Percentiles rank a stretch among this genome's conserved stretches.
Evolutionary conservation across 2,113 vertebrate genomes (phyloP).

Genomic region (Nycticebus coucang): DNA sequence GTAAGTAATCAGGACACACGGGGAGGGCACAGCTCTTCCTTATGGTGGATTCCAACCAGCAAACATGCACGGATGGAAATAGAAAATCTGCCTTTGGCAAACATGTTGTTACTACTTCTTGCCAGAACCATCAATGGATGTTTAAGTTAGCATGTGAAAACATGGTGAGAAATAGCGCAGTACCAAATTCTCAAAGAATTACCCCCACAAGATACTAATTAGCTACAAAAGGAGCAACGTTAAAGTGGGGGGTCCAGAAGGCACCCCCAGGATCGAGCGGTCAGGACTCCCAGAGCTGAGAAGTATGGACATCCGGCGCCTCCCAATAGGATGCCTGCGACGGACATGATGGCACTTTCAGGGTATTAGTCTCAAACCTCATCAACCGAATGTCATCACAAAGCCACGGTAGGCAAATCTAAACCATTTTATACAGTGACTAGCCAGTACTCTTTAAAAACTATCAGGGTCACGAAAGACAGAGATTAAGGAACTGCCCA

Average conservation of each 20-base stretch:
- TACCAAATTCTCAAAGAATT: neutral
- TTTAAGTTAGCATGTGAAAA: neutral
- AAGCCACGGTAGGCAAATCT: neutral
- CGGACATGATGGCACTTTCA: neutral
- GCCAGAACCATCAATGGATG: neutral
- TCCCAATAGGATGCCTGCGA: accelerated
- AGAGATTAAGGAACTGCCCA: neutral
- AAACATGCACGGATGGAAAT: neutral
- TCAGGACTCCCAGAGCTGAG: neutral
- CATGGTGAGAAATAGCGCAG: neutral
- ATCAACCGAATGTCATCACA: neutral
- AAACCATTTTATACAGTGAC: neutral
- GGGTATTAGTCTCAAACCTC: accelerated
- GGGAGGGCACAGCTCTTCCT: neutral
- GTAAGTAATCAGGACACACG: neutral
- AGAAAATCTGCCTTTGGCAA: neutral
- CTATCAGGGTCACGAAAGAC: neutral
- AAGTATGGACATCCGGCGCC: accelerated
- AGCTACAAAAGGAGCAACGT: neutral
- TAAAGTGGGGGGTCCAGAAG: neutral
- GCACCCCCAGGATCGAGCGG: neutral
- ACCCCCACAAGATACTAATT: neutral
- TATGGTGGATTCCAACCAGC: neutral
- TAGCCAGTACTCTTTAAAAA: neutral
- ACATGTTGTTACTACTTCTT: neutral